Conservation (phyloP, 2,113 vertebrate genomes). For the Ivindomyrus marchei region DNA sequence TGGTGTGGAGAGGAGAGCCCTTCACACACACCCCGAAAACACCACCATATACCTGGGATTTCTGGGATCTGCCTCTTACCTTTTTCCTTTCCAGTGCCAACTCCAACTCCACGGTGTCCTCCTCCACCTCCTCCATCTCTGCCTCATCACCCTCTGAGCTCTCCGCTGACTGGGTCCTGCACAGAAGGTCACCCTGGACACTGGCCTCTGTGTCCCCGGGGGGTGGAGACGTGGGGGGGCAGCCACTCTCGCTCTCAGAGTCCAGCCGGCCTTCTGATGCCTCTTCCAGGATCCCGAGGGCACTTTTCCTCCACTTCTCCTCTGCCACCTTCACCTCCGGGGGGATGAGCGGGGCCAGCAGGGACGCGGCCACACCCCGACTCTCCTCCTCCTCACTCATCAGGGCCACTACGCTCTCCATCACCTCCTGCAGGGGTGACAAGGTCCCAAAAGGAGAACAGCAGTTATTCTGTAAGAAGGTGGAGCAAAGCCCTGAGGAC, state of each 20-base stretch:
- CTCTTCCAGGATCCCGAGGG: constrained; percentile 74
- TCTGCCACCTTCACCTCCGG: constrained; percentile 87
- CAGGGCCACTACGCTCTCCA: constrained; percentile 85
- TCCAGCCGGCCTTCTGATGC: constrained; percentile 49
- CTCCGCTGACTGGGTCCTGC: constrained; percentile 66
- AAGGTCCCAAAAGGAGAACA: background rate
- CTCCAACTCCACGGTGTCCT: constrained; percentile 87
- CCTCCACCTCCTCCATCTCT: constrained; percentile 72
- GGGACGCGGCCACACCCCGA: constrained; percentile 80
- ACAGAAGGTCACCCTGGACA: constrained; percentile 64
- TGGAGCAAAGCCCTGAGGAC: background rate
- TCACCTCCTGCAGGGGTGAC: constrained; percentile 72
- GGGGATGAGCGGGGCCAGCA: constrained; percentile 84
- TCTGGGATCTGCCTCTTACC: constrained; percentile 46
- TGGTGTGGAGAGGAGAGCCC: constrained; percentile 32
- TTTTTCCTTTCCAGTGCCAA: constrained; percentile 91
- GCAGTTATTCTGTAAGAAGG: background rate
- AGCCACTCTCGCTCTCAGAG: constrained; percentile 54
- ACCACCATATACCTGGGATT: background rate
- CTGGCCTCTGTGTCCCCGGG: constrained; percentile 49
- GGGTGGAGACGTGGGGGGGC: constrained; percentile 29
- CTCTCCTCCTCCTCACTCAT: constrained; percentile 85
- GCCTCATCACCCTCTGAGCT: constrained; percentile 68
- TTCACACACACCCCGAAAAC: background rate
- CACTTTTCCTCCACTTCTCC: constrained; percentile 86